Conservation (phyloP, 1,140 invertebrate genomes). For the Eriosoma lanigerum region DNA sequence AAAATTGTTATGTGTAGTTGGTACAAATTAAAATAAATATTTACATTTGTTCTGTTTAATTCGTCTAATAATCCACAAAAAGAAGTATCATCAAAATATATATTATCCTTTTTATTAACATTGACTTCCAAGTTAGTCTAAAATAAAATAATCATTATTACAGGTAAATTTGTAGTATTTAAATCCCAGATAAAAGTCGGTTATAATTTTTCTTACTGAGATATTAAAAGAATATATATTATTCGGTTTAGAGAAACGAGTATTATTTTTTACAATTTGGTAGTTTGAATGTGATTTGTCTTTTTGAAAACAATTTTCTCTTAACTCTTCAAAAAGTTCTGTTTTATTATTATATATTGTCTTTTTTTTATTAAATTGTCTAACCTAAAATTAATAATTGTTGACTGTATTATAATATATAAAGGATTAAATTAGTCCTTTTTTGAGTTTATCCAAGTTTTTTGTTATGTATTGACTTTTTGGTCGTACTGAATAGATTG, state of each 20-base stretch:
- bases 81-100: conserved; percentile 18
- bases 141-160: neutral
- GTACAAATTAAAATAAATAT: neutral
- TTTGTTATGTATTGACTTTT: too few species aligned
- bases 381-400: neutral
- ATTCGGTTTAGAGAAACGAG: neutral
- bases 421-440: too few species aligned
- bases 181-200: neutral
- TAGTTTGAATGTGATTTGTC: conserved; percentile 24
- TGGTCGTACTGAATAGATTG: too few species aligned
- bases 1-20: too few species aligned
- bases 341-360: neutral
- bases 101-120: conserved; percentile 17
- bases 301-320: conserved; percentile 30
- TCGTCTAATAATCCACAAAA: conserved; percentile 27
- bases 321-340: conserved; percentile 28
- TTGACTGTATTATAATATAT: neutral
- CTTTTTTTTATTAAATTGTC: conserved; percentile 42
- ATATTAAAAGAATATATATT: neutral
- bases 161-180: neutral
- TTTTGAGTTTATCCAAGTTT: too few species aligned
- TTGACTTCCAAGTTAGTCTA: neutral
- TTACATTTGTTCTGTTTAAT: conserved; percentile 38
- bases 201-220: conserved; percentile 1
- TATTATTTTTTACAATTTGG: conserved; percentile 1